Base-by-base conservation (phyloP, 2,113 vertebrate genomes). In the Cebus imitator region DNA sequence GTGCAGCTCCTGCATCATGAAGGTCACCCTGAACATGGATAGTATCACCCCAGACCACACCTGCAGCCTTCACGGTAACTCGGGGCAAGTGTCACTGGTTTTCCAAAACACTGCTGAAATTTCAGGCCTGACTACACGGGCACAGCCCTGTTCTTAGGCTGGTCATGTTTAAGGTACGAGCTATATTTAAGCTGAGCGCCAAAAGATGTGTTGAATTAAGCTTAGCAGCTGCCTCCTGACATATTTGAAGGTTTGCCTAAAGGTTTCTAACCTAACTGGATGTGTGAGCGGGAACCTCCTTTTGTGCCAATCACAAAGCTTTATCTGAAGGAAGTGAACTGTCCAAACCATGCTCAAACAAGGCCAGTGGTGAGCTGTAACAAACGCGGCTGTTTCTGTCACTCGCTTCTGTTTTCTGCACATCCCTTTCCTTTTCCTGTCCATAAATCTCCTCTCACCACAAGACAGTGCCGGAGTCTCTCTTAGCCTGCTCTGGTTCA, bases 61-160 rank as follows among this genome's bases (percentile, higher is more conserved):
- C 52, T 75, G 35, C 12, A 40, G 35, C 5, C 3, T 35, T 72
- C 5, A 4, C 2, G 8, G 27, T 4, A 1, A 16, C 72, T 35
- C 13, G 1, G 64, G n/a, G 32, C 1, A 37, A 57, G 20, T 4
- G 10, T 25, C 2, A 1, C 50, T n/a, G 0, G 48, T 58, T n/a
- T 8, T 45, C 21, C 11, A 25, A 45, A 72, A 32, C 50, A 27
- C 21, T 13, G n/a, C 79, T n/a, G 27, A 9, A 70, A 72, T 72
- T 45, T 20, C 25, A 45, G 6, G 79, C 27, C 20, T 37, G 2
- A 16, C 14, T 27, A 21, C 8, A 4, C 16, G 7, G 5, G 37
- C 14, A 8, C 2, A 1, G 5, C 18, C 37, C 0, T n/a, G 13
- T 13, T 27, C 37, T 32, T 3, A 35, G 0, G 8, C 9, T n/a